These are phyloP conservation scores for Prolemur simus DNA, from an alignment of 2,113 vertebrate genomes.

Conservation along the genomic window DNA sequence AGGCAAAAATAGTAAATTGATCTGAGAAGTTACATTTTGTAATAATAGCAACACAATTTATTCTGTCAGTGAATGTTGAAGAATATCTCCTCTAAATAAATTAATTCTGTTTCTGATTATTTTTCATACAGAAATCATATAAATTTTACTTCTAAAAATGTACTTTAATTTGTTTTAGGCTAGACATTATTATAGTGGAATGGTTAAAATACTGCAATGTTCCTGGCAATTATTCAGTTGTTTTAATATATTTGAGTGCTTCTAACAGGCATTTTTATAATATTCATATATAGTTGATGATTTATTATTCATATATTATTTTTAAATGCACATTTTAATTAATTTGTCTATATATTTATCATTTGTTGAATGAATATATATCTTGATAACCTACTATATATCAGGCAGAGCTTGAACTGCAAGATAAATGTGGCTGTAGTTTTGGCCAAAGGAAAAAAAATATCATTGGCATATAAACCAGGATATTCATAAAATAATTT, in stretches of 20 bases:
- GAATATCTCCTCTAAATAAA: neutral
- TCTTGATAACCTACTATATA: neutral
- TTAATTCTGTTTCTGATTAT: neutral
- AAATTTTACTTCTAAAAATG: neutral
- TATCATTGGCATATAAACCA: neutral
- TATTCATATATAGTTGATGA: neutral
- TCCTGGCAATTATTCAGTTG: neutral
- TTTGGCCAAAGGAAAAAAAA: neutral
- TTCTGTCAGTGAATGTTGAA: neutral
- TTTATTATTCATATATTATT: neutral
- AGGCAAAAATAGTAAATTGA: conserved; percentile 44
- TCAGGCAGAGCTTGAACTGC: neutral
- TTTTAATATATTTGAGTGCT: neutral
- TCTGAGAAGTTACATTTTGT: conserved; percentile 36
- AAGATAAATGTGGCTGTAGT: neutral
- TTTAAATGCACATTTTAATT: neutral
- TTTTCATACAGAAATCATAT: neutral
- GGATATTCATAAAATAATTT: neutral
- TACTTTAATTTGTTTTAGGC: neutral
- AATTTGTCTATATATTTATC: neutral
- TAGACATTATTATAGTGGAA: neutral
- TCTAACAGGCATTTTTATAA: neutral
- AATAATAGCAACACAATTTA: conserved; percentile 8
- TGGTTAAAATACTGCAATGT: neutral
- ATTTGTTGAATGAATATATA: neutral